Conservation (phyloP, 1,140 invertebrate genomes). For the Bombus haemorrhoidalis region DNA sequence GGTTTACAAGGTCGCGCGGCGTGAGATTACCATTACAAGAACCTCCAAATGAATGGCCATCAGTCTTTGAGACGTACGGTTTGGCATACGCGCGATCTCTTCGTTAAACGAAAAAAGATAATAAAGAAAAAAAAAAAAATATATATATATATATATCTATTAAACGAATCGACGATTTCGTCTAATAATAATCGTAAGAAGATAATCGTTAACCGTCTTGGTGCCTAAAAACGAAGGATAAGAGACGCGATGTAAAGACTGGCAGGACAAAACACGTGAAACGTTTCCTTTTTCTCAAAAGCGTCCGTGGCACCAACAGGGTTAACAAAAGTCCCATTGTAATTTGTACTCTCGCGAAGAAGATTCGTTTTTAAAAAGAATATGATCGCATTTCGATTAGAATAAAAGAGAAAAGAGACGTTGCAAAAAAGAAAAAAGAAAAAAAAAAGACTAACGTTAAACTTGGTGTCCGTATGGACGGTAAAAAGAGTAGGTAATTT, state of each 20-base stretch:
- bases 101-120: conserved; percentile 7
- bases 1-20: conserved; percentile 41
- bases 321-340: conserved; percentile 10
- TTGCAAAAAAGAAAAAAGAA: conserved; percentile 18
- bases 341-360: conserved; percentile 45
- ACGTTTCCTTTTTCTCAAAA: not conserved
- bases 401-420: not conserved
- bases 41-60: conserved; percentile 75
- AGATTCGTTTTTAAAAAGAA: conserved; percentile 1
- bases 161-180: not conserved
- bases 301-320: not conserved
- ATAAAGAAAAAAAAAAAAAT: no score
- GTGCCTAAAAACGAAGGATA: not conserved
- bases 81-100: conserved; percentile 44
- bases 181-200: conserved; percentile 17
- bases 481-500: conserved; percentile 29
- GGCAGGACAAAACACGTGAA: not conserved
- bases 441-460: conserved; percentile 34
- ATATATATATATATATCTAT: not conserved
- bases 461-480: conserved; percentile 43
- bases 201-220: conserved; percentile 9
- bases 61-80: conserved; percentile 59
- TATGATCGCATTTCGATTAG: conserved; percentile 21
- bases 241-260: not conserved
- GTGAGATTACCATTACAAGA: conserved; percentile 74